Base-by-base conservation (phyloP, 2,888 invertebrate species). In the Ennomos quercinarius region DNA sequence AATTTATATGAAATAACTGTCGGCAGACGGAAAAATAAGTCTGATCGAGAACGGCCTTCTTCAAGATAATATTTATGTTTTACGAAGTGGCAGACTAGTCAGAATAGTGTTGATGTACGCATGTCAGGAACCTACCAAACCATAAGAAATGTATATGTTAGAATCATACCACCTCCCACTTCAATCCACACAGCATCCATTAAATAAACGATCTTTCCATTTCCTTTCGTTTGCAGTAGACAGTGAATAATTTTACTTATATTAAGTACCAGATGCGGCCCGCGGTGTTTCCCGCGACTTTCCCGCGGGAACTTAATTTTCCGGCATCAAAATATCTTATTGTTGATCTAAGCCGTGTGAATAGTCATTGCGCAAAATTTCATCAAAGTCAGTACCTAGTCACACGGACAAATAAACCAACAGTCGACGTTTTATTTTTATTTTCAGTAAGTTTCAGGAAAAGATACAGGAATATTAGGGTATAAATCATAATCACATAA, bases 1-100 rank as follows among this genome's bases (percentile, higher is more conserved):
- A 91, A 91, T 92, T 91, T 91, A 91, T 92, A 91, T 91, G 90
- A 92, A 91, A 92, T 92, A 91, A 91, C 91, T 91, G 92, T 91
- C 90, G 91, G 89, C 91, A 91, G 89, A 87, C 86, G 83, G 87
- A 91, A 91, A 92, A 92, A 91, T 90, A 89, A 90, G 86, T 90
- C 84, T 83, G 84, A 89, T 89, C 80, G 84, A 81, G 86, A 89
- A 86, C 79, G 88, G 87, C 88, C 89, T 91, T 89, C 89, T 81
- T 80, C 80, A 86, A 80, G 82, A 87, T 92, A 91, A 91, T 91
- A 90, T 92, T 92, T 90, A 91, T 91, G 89, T 91, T 91, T 89
- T 87, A 91, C 88, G 86, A 80, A 89, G 87, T 84, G 84, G 83
- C 82, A 80, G 84, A 76, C 81, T 76, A 78, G 78, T 76, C 74